phyloP scores from a whole-genome alignment of 92 coral and sea anemone genomes.

The Zoanthus gigantus region DNA sequence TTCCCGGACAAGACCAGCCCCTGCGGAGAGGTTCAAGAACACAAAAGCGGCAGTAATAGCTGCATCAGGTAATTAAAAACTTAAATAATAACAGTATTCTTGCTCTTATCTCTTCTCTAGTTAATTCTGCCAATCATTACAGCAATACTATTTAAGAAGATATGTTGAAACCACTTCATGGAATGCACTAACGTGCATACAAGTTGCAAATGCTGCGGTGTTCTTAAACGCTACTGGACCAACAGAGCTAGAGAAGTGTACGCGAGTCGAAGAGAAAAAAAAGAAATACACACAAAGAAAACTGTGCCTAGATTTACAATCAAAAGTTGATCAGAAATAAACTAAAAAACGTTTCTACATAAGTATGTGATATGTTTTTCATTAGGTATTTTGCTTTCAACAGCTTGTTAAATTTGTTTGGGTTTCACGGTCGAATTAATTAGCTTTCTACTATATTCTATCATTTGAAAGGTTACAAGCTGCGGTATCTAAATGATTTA shows the following conservation, averaged over 20 bases:
- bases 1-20: background rate
- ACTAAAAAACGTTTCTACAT: background rate
- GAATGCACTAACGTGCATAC: background rate
- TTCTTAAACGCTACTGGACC: background rate
- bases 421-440: background rate
- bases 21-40: slow-evolving; percentile 19
- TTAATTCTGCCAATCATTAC: background rate
- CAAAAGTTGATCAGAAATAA: background rate
- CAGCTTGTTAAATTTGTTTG: slow-evolving; percentile 25
- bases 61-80: slow-evolving; percentile 24
- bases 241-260: background rate
- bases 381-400: background rate
- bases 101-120: slow-evolving; percentile 2
- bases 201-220: background rate
- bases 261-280: background rate
- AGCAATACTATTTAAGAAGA: background rate
- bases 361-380: background rate
- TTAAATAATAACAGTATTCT: background rate
- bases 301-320: background rate
- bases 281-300: too few species aligned
- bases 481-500: slow-evolving; percentile 9
- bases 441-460: background rate
- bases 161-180: background rate
- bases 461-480: background rate
- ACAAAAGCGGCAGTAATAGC: slow-evolving; percentile 41